These are phyloP conservation scores for Lucifuga dentata DNA, from an alignment of 2,113 vertebrate species.

Conservation along the genomic window DNA sequence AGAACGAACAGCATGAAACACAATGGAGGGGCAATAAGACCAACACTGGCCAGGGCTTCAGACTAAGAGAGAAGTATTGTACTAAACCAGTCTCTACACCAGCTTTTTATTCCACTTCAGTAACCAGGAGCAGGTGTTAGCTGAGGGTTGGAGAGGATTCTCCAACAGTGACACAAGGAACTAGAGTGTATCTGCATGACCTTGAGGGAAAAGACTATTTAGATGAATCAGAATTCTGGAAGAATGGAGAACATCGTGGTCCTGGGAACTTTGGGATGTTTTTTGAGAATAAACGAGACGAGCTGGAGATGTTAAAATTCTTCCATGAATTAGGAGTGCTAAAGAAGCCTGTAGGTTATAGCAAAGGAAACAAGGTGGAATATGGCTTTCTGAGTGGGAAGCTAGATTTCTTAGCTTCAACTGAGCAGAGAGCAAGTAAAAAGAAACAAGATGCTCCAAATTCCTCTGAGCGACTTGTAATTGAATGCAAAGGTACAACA, in stretches of 20 bases:
- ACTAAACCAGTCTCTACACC: conserved; percentile 31
- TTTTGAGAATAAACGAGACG: neutral
- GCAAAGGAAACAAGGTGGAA: conserved; percentile 35
- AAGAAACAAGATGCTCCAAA: no score
- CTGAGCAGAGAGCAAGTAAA: no score
- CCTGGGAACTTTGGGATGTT: no score
- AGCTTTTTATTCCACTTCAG: conserved; percentile 30
- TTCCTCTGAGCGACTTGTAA: conserved; percentile 40
- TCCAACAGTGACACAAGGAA: conserved; percentile 19
- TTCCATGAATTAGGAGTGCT: conserved; percentile 19
- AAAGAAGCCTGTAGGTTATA: conserved; percentile 12
- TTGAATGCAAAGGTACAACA: conserved; percentile 56
- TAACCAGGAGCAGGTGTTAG: conserved; percentile 33
- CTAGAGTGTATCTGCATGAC: neutral
- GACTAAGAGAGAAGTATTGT: conserved; percentile 31
- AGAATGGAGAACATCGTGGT: no score
- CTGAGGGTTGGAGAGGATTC: conserved; percentile 2
- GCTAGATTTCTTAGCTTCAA: conserved; percentile 42
- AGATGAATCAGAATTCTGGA: conserved; percentile 22
- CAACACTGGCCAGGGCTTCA: conserved; percentile 22
- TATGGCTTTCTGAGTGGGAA: conserved; percentile 47
- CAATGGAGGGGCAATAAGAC: conserved; percentile 26
- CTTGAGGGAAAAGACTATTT: neutral
- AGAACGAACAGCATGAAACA: neutral
- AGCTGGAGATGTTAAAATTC: conserved; percentile 45